Conservation (phyloP, 2,113 vertebrate species). For the Gambusia affinis region DNA sequence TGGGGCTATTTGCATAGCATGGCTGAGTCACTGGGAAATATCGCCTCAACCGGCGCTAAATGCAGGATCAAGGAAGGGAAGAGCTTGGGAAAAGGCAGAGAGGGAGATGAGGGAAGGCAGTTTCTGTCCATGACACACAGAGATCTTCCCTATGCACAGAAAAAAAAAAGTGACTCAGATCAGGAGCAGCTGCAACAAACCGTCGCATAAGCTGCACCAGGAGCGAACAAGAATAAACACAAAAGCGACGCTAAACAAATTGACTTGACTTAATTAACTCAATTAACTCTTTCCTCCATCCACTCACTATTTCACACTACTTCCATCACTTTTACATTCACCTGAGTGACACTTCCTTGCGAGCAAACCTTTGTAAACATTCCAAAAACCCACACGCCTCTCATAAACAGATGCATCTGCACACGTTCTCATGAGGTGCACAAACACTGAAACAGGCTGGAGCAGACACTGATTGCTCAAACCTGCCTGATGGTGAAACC, state of each 20-base stretch:
- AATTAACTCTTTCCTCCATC: neutral
- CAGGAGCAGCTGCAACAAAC: conserved; percentile 12
- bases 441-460: conserved; percentile 35
- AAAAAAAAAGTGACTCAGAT: conserved; percentile 26
- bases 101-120: conserved; percentile 34
- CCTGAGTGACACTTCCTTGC: neutral
- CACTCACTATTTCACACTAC: neutral
- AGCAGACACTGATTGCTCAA: conserved; percentile 49
- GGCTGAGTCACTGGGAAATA: conserved; percentile 73
- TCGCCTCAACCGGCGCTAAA: conserved; percentile 65
- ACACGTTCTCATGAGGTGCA: conserved; percentile 1
- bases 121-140: conserved; percentile 49
- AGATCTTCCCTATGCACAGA: conserved; percentile 9
- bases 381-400: conserved; percentile 3
- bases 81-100: conserved; percentile 67
- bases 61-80: conserved; percentile 70
- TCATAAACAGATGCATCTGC: neutral
- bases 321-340: conserved; percentile 1
- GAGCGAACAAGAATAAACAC: neutral
- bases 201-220: neutral
- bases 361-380: neutral
- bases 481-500: conserved; percentile 38
- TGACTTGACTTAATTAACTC: no score
- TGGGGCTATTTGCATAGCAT: conserved; percentile 75
- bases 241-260: neutral